Conservation (phyloP, 2,888 invertebrate species). For the Poecilus cupreus region DNA sequence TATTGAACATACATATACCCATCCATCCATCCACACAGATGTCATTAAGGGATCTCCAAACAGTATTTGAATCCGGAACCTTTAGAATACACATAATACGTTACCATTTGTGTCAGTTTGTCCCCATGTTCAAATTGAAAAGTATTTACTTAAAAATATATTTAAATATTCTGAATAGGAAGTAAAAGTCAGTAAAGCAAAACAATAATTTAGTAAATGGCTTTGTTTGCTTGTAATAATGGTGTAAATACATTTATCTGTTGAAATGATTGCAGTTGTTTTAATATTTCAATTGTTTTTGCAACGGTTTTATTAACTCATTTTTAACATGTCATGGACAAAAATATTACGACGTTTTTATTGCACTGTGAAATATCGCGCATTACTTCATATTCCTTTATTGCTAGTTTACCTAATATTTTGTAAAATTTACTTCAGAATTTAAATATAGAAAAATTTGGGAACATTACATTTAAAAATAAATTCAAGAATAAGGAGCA, state of each 20-base stretch:
- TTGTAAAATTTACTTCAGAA: neutral
- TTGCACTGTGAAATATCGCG: slow-evolving; percentile 6
- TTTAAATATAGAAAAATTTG: slow-evolving; percentile 32
- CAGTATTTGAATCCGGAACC: too few species aligned
- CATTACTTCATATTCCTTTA: slow-evolving; percentile 33
- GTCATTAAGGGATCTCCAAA: too few species aligned
- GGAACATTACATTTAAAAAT: slow-evolving; percentile 16
- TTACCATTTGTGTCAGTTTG: too few species aligned
- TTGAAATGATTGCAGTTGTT: slow-evolving; percentile 35
- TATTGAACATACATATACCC: too few species aligned
- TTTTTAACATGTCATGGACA: slow-evolving; percentile 54
- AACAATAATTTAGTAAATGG: neutral
- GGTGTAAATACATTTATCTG: neutral
- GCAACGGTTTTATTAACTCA: slow-evolving; percentile 42
- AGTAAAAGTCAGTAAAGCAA: too few species aligned
- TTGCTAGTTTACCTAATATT: neutral
- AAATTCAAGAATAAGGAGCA: slow-evolving; percentile 6
- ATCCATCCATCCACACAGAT: too few species aligned
- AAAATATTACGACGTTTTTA: slow-evolving; percentile 47
- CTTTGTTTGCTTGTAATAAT: neutral
- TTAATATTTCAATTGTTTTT: slow-evolving; percentile 43
- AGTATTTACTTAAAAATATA: too few species aligned
- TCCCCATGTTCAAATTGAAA: too few species aligned
- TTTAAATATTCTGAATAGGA: neutral
- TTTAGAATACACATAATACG: too few species aligned